These are phyloP conservation scores for Oscheius sp. DNA, from an alignment of 1,140 invertebrate genomes.

Conservation along the genomic window DNA sequence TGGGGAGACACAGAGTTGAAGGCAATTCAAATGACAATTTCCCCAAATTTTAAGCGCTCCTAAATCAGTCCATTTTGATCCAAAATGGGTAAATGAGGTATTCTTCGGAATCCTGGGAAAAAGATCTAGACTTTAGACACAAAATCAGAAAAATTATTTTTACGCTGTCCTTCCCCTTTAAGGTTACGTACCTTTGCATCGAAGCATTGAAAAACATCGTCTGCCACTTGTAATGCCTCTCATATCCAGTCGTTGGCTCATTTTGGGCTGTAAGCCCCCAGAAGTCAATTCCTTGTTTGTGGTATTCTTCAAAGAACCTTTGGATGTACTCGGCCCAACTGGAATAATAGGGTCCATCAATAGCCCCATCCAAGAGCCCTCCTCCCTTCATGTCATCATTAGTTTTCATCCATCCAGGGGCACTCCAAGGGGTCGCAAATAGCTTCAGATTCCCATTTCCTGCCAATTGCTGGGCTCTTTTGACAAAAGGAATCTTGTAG, in stretches of 20 bases:
- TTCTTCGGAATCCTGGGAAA: too few species aligned
- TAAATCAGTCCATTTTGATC: too few species aligned
- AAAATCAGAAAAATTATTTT: too few species aligned
- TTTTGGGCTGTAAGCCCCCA: slow-evolving; percentile 30
- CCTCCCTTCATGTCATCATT: slow-evolving; percentile 16
- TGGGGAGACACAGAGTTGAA: too few species aligned
- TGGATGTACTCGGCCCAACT: slow-evolving; percentile 24
- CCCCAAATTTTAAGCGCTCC: too few species aligned
- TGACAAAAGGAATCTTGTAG: slow-evolving; percentile 25
- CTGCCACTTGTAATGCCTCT: slow-evolving; percentile 20
- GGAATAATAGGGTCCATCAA: slow-evolving; percentile 13
- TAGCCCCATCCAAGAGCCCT: background rate
- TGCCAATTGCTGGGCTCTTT: background rate
- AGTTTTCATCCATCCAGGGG: slow-evolving; percentile 32
- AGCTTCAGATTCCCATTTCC: background rate
- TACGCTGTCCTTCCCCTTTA: background rate
- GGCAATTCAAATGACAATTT: too few species aligned
- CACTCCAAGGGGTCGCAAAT: slow-evolving; percentile 2
- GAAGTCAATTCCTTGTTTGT: slow-evolving; percentile 9
- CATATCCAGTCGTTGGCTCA: background rate
- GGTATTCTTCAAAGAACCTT: slow-evolving; percentile 28
- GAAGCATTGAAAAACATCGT: slow-evolving; percentile 1
- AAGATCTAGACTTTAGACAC: too few species aligned
- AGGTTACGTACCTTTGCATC: background rate
- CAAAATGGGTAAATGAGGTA: too few species aligned